Percentiles rank a stretch among this genome's conserved stretches.
phyloP scores from a whole-genome alignment of 2,113 vertebrate species.

The Nanorana parkeri region DNA sequence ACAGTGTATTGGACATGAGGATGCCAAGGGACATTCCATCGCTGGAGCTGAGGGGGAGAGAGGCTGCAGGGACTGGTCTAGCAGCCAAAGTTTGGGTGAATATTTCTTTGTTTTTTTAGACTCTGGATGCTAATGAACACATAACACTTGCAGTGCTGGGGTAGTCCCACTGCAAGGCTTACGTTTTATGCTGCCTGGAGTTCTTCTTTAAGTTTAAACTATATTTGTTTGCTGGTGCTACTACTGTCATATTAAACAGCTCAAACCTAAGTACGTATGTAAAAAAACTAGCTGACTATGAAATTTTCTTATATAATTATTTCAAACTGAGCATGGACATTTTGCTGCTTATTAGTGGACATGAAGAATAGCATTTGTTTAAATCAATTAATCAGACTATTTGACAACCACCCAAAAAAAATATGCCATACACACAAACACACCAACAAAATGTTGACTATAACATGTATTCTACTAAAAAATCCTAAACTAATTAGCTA shows the following conservation, averaged over 20 bases:
- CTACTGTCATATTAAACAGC: neutral
- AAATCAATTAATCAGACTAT: constrained; percentile 8
- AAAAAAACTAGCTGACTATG: constrained; percentile 5
- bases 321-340: constrained; percentile 1
- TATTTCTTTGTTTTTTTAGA: too few relatives aligned
- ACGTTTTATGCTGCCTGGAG: too few relatives aligned
- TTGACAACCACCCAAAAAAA: neutral
- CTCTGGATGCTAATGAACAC: too few relatives aligned
- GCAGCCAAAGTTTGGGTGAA: too few relatives aligned
- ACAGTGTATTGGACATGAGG: too few relatives aligned
- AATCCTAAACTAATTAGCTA: neutral
- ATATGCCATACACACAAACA: too few relatives aligned
- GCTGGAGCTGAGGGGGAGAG: too few relatives aligned
- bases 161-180: too few relatives aligned
- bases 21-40: too few relatives aligned
- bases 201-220: too few relatives aligned
- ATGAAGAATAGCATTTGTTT: constrained; percentile 4
- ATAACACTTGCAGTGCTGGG: too few relatives aligned
- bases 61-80: too few relatives aligned
- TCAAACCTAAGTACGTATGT: neutral
- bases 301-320: constrained; percentile 16
- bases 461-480: neutral
- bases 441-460: neutral
- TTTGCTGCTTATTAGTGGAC: neutral
- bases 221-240: neutral